Percentiles rank a stretch among this genome's conserved stretches.
phyloP scores from a whole-genome alignment of 2,113 vertebrate genomes.

The Clarias macrocephalus region DNA sequence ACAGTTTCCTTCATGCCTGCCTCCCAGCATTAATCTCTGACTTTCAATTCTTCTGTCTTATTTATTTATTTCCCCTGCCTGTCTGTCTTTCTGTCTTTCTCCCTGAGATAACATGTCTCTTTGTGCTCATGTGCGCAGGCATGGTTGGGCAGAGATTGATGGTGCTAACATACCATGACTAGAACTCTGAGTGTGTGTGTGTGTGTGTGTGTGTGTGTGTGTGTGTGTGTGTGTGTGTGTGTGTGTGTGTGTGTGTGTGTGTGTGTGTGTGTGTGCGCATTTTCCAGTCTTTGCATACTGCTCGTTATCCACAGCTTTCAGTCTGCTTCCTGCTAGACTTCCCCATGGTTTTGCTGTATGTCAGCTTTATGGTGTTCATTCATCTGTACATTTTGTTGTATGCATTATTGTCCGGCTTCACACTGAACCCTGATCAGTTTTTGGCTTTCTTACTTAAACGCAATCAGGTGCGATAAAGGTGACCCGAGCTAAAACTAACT shows the following conservation, averaged over 20 bases:
- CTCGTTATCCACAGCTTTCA: slow-evolving; percentile 31
- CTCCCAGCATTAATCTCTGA: background rate
- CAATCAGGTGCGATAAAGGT: background rate
- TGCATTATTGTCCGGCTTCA: background rate
- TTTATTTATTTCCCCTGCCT: no score
- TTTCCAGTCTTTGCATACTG: slow-evolving; percentile 1
- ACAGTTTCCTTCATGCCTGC: slow-evolving; percentile 9
- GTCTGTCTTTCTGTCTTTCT: background rate
- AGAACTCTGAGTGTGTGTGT: no score
- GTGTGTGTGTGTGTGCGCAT: no score
- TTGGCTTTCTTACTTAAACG: background rate
- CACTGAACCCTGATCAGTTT: background rate
- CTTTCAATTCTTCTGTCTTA: background rate
- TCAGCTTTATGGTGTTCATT: slow-evolving; percentile 18
- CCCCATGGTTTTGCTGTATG: slow-evolving; percentile 25
- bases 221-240: no score
- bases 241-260: no score
- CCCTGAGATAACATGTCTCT: slow-evolving; percentile 24
- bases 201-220: no score
- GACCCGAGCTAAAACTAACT: background rate
- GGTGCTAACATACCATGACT: slow-evolving; percentile 41
- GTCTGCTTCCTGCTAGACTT: slow-evolving; percentile 45
- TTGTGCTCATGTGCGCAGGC: slow-evolving; percentile 27
- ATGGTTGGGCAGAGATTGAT: slow-evolving; percentile 12
- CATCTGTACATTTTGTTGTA: background rate